phyloP scores from a whole-genome alignment of 1,140 invertebrate genomes.

The Macrocentrus cingulum region DNA sequence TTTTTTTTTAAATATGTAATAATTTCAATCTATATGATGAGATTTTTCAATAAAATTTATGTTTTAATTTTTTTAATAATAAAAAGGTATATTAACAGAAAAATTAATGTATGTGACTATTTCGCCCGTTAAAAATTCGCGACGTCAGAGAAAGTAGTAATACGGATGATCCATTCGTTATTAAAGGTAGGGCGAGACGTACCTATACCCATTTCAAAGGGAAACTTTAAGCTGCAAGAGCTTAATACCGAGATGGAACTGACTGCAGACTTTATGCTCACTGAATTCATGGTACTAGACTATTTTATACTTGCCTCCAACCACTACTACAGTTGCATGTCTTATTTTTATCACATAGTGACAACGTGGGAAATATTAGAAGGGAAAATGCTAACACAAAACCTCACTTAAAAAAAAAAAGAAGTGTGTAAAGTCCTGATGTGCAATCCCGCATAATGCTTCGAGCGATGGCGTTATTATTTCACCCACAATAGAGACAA shows the following conservation, averaged over 20 bases:
- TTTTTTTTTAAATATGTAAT: no score
- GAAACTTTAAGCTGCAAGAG: not conserved
- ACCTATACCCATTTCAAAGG: not conserved
- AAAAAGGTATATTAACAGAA: no score
- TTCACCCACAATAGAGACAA: no score
- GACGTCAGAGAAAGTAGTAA: not conserved
- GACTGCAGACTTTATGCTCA: conserved; percentile 20
- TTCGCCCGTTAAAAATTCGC: conserved; percentile 3
- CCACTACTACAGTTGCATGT: not conserved
- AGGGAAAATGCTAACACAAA: not conserved
- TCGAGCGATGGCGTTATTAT: no score
- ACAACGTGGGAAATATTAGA: not conserved
- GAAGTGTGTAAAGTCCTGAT: no score
- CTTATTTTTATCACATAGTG: not conserved
- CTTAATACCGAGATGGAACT: conserved; percentile 23
- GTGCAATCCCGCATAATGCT: no score
- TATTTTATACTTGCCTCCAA: not conserved
- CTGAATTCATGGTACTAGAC: conserved; percentile 13
- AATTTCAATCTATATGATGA: no score
- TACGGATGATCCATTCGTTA: conserved; percentile 24
- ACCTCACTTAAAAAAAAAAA: not conserved
- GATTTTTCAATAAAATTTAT: no score
- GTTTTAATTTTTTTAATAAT: no score
- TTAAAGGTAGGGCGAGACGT: conserved; percentile 1
- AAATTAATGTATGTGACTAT: no score